Evolutionary conservation across 2,888 invertebrate genomes (phyloP).

Genomic region (Oscheius sp.): DNA sequence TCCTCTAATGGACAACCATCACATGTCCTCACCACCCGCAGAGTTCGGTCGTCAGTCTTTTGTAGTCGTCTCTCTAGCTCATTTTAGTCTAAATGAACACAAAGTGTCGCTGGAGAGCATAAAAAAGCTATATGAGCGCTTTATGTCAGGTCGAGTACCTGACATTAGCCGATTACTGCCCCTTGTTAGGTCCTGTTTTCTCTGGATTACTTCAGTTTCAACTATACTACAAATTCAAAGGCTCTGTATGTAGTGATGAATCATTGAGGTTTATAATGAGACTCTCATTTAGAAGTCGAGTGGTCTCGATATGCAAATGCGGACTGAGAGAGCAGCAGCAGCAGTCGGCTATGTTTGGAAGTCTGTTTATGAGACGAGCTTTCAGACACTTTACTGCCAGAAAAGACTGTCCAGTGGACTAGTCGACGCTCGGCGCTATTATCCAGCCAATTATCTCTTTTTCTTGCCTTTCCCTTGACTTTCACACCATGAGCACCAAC

Average conservation of each 20-base stretch:
- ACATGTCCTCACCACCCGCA: constrained; percentile 7
- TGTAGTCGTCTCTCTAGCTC: not conserved
- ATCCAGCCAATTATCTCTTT: constrained; percentile 8
- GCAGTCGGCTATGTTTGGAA: constrained; percentile 26
- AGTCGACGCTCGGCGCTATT: not conserved
- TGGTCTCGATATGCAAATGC: constrained; percentile 32
- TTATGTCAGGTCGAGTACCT: constrained; percentile 5
- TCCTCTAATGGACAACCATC: constrained; percentile 6
- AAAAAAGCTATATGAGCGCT: not conserved
- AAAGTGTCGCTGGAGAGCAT: not conserved
- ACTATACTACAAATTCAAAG: not conserved
- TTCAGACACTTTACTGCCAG: not conserved
- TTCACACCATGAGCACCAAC: too few species aligned
- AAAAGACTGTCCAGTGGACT: not conserved
- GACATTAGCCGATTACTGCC: not conserved
- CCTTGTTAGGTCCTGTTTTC: not conserved
- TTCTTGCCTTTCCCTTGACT: not conserved
- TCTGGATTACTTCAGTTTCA: not conserved
- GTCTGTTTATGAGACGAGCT: constrained; percentile 2
- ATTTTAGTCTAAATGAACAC: too few species aligned
- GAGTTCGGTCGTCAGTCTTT: not conserved
- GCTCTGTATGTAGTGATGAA: constrained; percentile 1
- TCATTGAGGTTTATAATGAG: constrained; percentile 31
- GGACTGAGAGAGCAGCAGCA: not conserved
- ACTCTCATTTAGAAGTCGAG: constrained; percentile 35